phyloP scores from a whole-genome alignment of 2,113 vertebrate species.

The Nothoprocta pentlandii region DNA sequence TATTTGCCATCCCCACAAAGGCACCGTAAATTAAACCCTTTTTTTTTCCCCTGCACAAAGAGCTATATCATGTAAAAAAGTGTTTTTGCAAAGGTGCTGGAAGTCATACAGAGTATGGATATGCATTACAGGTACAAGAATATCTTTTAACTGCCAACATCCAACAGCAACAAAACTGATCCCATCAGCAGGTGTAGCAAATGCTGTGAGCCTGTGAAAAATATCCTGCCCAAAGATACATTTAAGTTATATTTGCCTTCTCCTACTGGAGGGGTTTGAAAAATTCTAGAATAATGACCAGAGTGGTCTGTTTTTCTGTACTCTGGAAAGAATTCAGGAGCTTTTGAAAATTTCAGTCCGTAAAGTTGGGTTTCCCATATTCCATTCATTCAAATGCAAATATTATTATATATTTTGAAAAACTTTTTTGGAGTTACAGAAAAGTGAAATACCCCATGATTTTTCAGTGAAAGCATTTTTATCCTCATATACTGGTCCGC shows the following conservation, averaged over 20 bases:
- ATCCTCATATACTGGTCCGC: not conserved
- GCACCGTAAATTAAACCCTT: conserved; percentile 19
- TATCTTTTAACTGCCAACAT: not conserved
- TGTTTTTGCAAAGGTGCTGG: conserved; percentile 36
- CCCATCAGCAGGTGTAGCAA: not conserved
- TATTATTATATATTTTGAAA: not conserved
- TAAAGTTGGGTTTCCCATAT: not conserved
- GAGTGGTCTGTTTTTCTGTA: not conserved
- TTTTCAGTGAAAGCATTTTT: not conserved
- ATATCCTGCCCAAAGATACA: not conserved
- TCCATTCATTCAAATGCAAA: not conserved
- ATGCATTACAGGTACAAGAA: not conserved
- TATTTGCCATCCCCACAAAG: not conserved
- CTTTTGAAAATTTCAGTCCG: not conserved
- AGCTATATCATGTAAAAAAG: not conserved
- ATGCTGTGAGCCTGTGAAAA: not conserved
- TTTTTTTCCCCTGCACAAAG: conserved; percentile 56
- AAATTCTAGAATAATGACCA: not conserved
- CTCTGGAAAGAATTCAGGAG: not conserved
- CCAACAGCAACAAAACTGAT: not conserved
- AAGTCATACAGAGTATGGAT: conserved; percentile 11
- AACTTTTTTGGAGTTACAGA: not conserved
- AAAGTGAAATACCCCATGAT: not conserved
- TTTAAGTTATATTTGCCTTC: not conserved
- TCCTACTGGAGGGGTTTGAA: not conserved